Evolutionary conservation across 2,797 vertebrate species (phyloP).

Genomic region (Tamandua tetradactyla): DNA sequence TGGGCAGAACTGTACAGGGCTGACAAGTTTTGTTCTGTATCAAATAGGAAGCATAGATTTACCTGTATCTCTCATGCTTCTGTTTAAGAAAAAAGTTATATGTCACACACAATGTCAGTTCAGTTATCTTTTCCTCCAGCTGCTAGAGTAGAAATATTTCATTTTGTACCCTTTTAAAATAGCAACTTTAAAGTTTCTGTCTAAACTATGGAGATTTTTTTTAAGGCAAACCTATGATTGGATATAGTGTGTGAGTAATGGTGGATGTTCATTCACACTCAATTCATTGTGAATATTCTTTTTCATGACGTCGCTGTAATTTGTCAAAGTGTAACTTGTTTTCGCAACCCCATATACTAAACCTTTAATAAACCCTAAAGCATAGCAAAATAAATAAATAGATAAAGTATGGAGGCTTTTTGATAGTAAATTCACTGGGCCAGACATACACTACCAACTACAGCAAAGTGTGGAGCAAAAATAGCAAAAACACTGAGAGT

Average conservation of each 20-base stretch:
- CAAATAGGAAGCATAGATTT: background rate
- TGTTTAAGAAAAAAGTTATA: background rate
- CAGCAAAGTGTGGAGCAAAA: background rate
- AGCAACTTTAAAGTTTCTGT: background rate
- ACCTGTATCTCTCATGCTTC: background rate
- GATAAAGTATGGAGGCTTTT: background rate
- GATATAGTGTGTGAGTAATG: too few species aligned
- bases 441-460: background rate
- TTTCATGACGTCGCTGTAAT: too few species aligned
- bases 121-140: background rate
- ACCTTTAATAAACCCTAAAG: too few species aligned
- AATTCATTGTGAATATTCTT: too few species aligned
- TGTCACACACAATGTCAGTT: background rate
- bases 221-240: too few species aligned
- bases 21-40: background rate
- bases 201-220: background rate
- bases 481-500: background rate
- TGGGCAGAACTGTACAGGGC: background rate
- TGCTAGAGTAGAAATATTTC: background rate
- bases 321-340: too few species aligned
- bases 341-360: too few species aligned
- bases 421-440: background rate
- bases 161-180: conserved; percentile 2
- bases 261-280: too few species aligned
- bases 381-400: too few species aligned